Base-by-base conservation (phyloP, 30 jellyfish, hydroid and myxozoan species). In the Turritopsis dohrnii region DNA sequence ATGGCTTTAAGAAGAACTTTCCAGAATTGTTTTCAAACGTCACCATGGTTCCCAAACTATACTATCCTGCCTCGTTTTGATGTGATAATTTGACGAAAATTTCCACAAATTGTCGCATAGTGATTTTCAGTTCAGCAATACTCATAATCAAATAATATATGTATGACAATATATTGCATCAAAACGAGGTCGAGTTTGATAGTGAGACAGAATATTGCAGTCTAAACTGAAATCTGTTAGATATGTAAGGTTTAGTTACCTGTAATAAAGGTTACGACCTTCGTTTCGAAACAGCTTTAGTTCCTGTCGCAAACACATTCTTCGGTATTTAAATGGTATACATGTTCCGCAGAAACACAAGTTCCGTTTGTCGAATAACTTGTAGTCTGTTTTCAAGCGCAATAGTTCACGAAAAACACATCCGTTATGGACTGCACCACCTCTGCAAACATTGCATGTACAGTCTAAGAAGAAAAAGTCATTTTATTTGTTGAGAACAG, bases 351-450 rank as follows among this genome's bases (percentile, higher is more conserved):
- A 74, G 9, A 74, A 29, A 24, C 83, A 74, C 65, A 19, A 74
- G 83, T 74, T 74, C 13, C 83, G 83, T 74, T 74, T 74, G 24
- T 74, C 83, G 65, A 74, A 74, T 17, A 74, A 29, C 54, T 29
- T 26, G 83, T 74, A 74, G 54, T 74, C 65, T 16, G 53, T 27
- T 29, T 74, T 74, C 27, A 74, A 30, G 16, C 83, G 83, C 65
- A 30, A 74, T 0, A 74, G 24, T 74, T 74, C 83, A 9, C 83
- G 83, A 21, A n/a, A 74, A 1, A 74, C 83, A 71, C 83, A 74
- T 27, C 83, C 83, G 60, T 74, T 74, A 29, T 74, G 83, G 7
- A 74, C 83, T 7, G 72, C 83, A 16, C 83, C 83, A 1, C 65
- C 83, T 26, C 27, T 74, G 65, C 83, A 74, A 9, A 74, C 83